Evolutionary conservation across 1,140 invertebrate species (phyloP), one percentile per base, ranked within the genome.

Genomic region (Drosophila suzukii): DNA sequence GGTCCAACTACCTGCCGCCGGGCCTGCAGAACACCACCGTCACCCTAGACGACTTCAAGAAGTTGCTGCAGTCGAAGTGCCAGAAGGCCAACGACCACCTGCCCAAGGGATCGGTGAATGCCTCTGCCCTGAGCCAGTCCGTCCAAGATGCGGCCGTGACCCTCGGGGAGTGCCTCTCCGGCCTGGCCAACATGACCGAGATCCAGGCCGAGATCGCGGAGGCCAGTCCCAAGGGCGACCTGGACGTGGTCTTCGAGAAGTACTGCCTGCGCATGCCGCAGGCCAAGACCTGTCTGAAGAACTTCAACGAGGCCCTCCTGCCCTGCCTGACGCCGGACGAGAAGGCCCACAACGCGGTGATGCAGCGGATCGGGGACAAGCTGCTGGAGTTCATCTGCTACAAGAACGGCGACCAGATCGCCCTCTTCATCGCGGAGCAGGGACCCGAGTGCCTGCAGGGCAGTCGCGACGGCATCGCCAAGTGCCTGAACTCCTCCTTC

Each of bases 371-470:
- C n/a, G 94, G 95, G 0, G 93, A 95, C 15, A 94, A 95, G 47
- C 82, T 97, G 0, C 85, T 95, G 0, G 94, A 95, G 55, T 97
- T 97, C 78, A 92, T 95, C 6, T 97, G 96, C 88, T 95, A 93
- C 76, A 97, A 96, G 83, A 96, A 96, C 66, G 96, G 96, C 6
- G 96, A 97, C 85, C 94, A 96, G 72, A 96, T 97, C 78, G 96
- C 96, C 2, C 93, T 97, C 62, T 97, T 97, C 76, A 96, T 97
- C 55, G 95, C 96, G 34, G 96, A 96, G 79, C 94, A 95, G 53
- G 96, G 96, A 1, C 95, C 95, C 3, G 95, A 97, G 81, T 97
- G 96, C 86, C 92, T 97, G 32, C 66, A 93, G 63, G 83, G 93
- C 3, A 94, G 95, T 70, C 93, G 93, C 60, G 93, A 94, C 5